Evolutionary conservation across 2,797 vertebrate genomes (phyloP).

Genomic region (Poliocrania exsul): DNA sequence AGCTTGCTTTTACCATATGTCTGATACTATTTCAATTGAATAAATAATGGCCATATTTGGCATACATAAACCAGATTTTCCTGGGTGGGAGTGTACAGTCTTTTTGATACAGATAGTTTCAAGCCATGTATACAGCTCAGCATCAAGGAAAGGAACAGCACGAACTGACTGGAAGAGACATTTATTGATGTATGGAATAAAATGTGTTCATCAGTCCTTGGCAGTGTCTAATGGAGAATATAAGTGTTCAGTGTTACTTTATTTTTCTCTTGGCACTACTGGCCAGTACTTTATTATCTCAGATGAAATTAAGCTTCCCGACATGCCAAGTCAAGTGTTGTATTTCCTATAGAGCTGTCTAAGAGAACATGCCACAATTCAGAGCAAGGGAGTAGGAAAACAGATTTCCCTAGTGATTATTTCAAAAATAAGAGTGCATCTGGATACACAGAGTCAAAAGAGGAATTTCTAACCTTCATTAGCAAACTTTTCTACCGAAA

Average conservation of each 20-base stretch:
- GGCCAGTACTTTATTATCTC: not conserved
- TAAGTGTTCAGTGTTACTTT: not conserved
- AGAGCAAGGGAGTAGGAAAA: not conserved
- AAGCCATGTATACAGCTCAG: not conserved
- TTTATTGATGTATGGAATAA: not conserved
- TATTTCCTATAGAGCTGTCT: not conserved
- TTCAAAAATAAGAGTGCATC: not conserved
- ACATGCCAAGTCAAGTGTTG: not conserved
- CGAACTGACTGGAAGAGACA: not conserved
- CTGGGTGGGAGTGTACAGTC: not conserved
- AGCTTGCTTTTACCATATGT: not conserved
- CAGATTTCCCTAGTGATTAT: not conserved
- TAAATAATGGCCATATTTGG: not conserved
- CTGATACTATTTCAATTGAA: not conserved
- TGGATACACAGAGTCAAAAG: not conserved
- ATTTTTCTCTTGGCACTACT: not conserved
- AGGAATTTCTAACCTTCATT: not conserved
- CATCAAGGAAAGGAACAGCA: not conserved
- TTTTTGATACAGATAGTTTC: not conserved
- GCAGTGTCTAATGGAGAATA: not conserved
- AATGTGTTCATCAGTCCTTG: not conserved
- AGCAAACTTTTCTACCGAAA: not conserved
- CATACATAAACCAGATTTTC: not conserved
- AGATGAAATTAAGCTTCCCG: not conserved
- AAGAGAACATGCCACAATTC: not conserved